Base-by-base conservation (phyloP, 2,888 invertebrate species). In the Onchidella celtica region DNA sequence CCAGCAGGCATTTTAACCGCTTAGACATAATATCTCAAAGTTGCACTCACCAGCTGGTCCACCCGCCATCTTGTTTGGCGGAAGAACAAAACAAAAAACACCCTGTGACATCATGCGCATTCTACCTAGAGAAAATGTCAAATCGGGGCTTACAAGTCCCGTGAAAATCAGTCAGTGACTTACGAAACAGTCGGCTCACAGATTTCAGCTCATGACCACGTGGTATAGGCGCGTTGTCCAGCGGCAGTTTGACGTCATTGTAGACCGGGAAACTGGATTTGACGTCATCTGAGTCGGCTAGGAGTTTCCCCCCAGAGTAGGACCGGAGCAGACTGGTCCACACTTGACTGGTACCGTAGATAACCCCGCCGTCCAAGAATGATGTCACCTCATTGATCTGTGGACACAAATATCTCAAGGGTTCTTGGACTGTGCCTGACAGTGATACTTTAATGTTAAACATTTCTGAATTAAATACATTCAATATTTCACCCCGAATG, bases 311-410 rank as follows among this genome's bases (percentile, higher is more conserved):
- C 85, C 94, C 93, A 29, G 90, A 86, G 83, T 94, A 93, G 2
- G 93, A 93, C 74, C 95, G 89, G 57, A 95, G 91, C 38, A 94
- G 93, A 90, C 95, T 95, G 1, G 95, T 93, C 95, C 95, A 95
- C 61, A 94, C 94, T 88, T 95, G 95, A 11, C 94, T 94, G 0
- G 94, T 94, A 0, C 95, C 95, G 89, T 95, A 95, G 81, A 95
- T 93, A n/a, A 95, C 92, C 17, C 95, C 95, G 1, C 95, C 95
- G 88, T 95, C 95, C 66, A 95, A 91, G 90, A 94, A 95, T 0
- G 95, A 95, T 6, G 95, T 95, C 78, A 95, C 95, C 91, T 95
- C 95, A 88, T 95, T 95, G 70, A 95, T 87, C 95, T 95, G 85
- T 3, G 82, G 81, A 75, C 66, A 27, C 79, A 59, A 75, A 17